phyloP scores from a whole-genome alignment of 53 echinoderm and acorn worm species.

The Paracentrotus lividus region DNA sequence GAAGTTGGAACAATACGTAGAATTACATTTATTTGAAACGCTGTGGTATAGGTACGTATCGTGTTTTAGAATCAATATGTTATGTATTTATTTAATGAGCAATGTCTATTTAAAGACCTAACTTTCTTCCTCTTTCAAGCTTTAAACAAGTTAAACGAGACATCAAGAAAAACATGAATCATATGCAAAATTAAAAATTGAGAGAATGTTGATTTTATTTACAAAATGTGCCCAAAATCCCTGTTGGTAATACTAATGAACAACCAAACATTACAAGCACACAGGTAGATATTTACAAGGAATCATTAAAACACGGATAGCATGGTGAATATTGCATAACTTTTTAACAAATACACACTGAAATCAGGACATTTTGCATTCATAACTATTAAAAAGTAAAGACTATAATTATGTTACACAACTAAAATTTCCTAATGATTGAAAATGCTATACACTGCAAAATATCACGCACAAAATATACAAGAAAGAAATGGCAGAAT shows the following conservation, averaged over 20 bases:
- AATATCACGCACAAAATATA: neutral
- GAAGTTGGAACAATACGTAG: too few relatives aligned
- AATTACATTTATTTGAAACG: too few relatives aligned
- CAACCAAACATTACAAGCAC: neutral
- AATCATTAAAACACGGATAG: neutral
- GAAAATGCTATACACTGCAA: conserved; percentile 11
- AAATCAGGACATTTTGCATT: neutral
- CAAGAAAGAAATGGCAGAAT: neutral
- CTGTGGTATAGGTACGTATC: too few relatives aligned
- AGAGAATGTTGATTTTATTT: neutral
- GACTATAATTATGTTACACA: too few relatives aligned
- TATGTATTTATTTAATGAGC: too few relatives aligned
- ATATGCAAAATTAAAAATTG: neutral
- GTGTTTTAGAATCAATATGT: too few relatives aligned
- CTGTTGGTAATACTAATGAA: neutral
- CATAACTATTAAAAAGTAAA: too few relatives aligned
- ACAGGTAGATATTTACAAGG: conserved; percentile 12
- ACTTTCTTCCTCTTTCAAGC: too few relatives aligned
- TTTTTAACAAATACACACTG: neutral
- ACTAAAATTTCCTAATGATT: too few relatives aligned
- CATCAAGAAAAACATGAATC: neutral
- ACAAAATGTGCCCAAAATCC: conserved; percentile 3
- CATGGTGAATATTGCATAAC: conserved; percentile 32
- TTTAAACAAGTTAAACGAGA: neutral
- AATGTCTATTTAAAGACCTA: too few relatives aligned